Conservation (phyloP, 2,113 vertebrate genomes). For the Etia nguti region DNA sequence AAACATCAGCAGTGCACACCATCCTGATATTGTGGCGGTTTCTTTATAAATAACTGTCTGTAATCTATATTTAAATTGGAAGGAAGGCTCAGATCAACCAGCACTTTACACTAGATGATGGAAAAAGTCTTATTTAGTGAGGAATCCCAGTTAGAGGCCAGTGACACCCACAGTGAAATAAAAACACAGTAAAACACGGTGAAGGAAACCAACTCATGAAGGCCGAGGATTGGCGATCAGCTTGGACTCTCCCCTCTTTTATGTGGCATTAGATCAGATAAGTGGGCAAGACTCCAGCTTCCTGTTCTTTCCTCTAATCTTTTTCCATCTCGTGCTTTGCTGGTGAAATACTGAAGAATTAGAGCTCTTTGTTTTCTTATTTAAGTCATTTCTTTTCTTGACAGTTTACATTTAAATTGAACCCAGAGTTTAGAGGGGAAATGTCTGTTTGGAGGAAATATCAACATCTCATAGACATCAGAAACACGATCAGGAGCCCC, state of each 20-base stretch:
- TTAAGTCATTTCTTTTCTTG: background rate
- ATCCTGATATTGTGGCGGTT: background rate
- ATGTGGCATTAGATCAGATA: background rate
- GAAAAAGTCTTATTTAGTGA: background rate
- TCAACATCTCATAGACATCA: background rate
- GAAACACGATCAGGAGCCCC: background rate
- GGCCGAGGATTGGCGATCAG: background rate
- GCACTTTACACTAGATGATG: background rate
- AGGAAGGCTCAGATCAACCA: background rate
- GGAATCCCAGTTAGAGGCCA: background rate
- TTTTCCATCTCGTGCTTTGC: background rate
- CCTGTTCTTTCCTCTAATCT: background rate
- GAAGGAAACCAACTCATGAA: rapidly evolving
- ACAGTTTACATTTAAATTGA: background rate
- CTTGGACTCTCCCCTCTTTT: background rate
- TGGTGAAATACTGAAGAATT: background rate
- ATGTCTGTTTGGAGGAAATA: background rate
- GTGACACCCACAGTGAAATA: background rate
- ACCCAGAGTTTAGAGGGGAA: background rate
- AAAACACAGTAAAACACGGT: background rate
- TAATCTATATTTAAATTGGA: background rate
- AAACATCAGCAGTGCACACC: background rate
- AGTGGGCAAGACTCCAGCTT: background rate
- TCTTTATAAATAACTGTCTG: background rate
- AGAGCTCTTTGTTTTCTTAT: background rate